Evolutionary conservation across 2,113 vertebrate species (phyloP), one percentile per base, ranked within the genome.

Genomic region (Neofelis nebulosa): DNA sequence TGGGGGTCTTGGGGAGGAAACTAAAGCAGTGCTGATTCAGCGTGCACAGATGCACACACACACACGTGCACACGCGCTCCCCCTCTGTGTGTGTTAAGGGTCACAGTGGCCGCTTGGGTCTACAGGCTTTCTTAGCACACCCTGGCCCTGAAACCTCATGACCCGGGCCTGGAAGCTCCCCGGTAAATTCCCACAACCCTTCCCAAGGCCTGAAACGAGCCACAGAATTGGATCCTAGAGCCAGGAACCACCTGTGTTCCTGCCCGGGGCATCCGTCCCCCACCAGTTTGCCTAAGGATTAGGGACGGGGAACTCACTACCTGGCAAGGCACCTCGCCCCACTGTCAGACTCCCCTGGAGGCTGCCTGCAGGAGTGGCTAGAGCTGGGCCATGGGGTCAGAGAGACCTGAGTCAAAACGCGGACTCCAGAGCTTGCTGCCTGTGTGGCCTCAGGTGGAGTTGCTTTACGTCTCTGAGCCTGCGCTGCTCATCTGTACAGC

Each of bases 21-120:
- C 11, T 13, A 76, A 84, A 71, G 57, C 14, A 7, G 3, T 12
- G 38, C 19, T 4, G 4, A 18, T 25, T 36, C 19, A 4, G 81
- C 10, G 0, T 3, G 1, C 4, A 1, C 4, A 52, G 1, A 45
- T 0, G 2, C 9, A 2, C 36, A 19, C 13, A 15, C 7, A 16
- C 2, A 3, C 4, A 0, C 21, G 3, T 18, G 14, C n/a, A 18
- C 55, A 13, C 38, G 31, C 57, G 50, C 4, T 11, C 50, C 33
- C 4, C 31, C 38, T 8, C 14, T n/a, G 8, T 14, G 0, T 15
- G 38, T n/a, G 18, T 71, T 74, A 80, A 73, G 68, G n/a, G 13
- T 33, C 21, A 8, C 0, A 5, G 36, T 10, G 66, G 9, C 48
- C 66, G 68, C 13, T 19, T 23, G 25, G 31, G 41, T 66, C 94